Evolutionary conservation across 1,140 invertebrate species (phyloP).

Genomic region (Epicauta chinensis): DNA sequence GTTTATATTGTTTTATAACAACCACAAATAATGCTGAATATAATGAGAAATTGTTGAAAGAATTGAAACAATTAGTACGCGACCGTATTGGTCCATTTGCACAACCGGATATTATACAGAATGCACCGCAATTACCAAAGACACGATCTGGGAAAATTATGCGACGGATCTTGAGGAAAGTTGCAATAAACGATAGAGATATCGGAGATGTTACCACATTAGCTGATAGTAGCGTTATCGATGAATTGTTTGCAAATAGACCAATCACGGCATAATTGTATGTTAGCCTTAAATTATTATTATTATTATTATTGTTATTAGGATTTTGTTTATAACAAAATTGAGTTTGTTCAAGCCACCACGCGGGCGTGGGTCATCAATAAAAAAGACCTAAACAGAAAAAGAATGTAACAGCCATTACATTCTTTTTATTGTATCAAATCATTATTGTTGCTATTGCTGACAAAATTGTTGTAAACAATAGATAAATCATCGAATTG

Average conservation of each 20-base stretch:
- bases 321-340: too few relatives aligned
- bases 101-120: constrained; percentile 88
- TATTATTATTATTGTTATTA: too few relatives aligned
- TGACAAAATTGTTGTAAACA: too few relatives aligned
- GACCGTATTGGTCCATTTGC: constrained; percentile 95
- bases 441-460: too few relatives aligned
- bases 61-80: constrained; percentile 79
- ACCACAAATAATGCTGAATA: constrained; percentile 70
- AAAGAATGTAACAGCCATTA: too few relatives aligned
- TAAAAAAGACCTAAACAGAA: too few relatives aligned
- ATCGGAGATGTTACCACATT: constrained; percentile 91
- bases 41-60: constrained; percentile 61
- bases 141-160: constrained; percentile 98
- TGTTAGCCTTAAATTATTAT: too few relatives aligned
- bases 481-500: too few relatives aligned
- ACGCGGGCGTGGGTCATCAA: too few relatives aligned
- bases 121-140: constrained; percentile 89
- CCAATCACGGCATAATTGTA: constrained; percentile 37
- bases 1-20: constrained; percentile 93
- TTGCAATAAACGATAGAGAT: constrained; percentile 79
- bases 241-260: constrained; percentile 67
- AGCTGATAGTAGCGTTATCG: constrained; percentile 80
- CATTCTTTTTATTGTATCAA: too few relatives aligned
- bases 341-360: too few relatives aligned
- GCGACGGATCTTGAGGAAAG: constrained; percentile 88